Percentiles rank a stretch among this genome's conserved stretches.
Conservation (phyloP, 2,797 vertebrate species). For the Microctenopoma stevenorrisi region DNA sequence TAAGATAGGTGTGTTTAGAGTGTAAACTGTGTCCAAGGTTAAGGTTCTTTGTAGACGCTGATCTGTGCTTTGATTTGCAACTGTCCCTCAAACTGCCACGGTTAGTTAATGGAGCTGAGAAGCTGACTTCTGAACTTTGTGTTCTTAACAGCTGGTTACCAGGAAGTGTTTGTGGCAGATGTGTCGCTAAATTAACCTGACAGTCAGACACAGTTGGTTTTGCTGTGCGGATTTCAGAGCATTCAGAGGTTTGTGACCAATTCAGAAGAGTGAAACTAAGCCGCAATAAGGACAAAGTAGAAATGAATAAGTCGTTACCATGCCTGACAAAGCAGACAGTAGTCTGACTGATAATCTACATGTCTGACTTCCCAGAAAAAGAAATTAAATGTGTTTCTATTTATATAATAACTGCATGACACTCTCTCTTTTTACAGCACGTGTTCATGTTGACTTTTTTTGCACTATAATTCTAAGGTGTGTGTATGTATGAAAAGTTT, state of each 20-base stretch:
- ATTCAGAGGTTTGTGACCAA: not conserved
- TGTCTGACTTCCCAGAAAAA: not conserved
- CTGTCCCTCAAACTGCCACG: constrained; percentile 21
- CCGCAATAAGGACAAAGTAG: not conserved
- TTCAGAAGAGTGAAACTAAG: not conserved
- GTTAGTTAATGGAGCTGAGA: constrained; percentile 25
- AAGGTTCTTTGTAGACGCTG: constrained; percentile 40
- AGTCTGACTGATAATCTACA: not conserved
- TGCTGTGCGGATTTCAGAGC: not conserved
- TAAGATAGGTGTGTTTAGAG: constrained; percentile 60
- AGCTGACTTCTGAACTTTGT: not conserved
- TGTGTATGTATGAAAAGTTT: not conserved
- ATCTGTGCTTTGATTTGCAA: constrained; percentile 43
- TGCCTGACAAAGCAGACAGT: not conserved
- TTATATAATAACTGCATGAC: too few species aligned
- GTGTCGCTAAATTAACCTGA: not conserved
- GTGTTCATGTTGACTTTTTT: too few species aligned
- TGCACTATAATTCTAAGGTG: too few species aligned
- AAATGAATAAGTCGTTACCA: not conserved
- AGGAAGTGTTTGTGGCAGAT: not conserved
- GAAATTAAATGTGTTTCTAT: too few species aligned
- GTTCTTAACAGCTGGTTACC: not conserved
- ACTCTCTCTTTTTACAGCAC: too few species aligned
- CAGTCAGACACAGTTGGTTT: not conserved
- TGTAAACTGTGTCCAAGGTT: constrained; percentile 59